Evolutionary conservation across 2,888 invertebrate genomes (phyloP).

Genomic region (Danaus chrysippus): DNA sequence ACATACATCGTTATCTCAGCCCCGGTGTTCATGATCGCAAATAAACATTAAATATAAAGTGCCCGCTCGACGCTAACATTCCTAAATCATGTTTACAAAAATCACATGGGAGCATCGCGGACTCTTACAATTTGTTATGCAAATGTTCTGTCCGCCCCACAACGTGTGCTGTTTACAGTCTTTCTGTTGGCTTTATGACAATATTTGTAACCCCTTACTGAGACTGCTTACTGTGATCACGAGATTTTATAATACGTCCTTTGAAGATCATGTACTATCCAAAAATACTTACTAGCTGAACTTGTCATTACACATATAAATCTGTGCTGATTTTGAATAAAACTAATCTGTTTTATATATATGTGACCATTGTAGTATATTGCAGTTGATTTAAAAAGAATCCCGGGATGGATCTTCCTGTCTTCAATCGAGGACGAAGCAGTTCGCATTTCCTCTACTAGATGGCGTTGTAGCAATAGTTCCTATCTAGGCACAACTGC

Average conservation of each 20-base stretch:
- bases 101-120: slow-evolving; percentile 49
- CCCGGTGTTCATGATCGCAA: slow-evolving; percentile 21
- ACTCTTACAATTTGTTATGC: slow-evolving; percentile 75
- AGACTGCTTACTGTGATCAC: not conserved
- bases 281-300: no score
- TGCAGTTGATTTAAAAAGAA: not conserved
- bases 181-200: not conserved
- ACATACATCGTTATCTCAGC: slow-evolving; percentile 17
- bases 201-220: not conserved
- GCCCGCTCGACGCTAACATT: slow-evolving; percentile 18
- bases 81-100: slow-evolving; percentile 43
- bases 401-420: not conserved
- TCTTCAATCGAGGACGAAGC: slow-evolving; percentile 50
- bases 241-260: no score
- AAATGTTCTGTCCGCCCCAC: slow-evolving; percentile 57
- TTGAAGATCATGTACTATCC: no score
- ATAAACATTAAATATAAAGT: slow-evolving; percentile 24
- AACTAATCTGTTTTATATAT: not conserved
- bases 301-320: no score
- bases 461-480: slow-evolving; percentile 61
- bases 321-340: not conserved
- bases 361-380: not conserved
- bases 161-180: slow-evolving; percentile 9
- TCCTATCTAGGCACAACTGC: slow-evolving; percentile 56
- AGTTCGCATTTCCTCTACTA: slow-evolving; percentile 67